A percentile compares a stretch with the other conserved stretches of the same genome.
These are phyloP conservation scores for Heteromurus nitidus DNA, from an alignment of 2,888 invertebrate genomes.

Conservation along the genomic window DNA sequence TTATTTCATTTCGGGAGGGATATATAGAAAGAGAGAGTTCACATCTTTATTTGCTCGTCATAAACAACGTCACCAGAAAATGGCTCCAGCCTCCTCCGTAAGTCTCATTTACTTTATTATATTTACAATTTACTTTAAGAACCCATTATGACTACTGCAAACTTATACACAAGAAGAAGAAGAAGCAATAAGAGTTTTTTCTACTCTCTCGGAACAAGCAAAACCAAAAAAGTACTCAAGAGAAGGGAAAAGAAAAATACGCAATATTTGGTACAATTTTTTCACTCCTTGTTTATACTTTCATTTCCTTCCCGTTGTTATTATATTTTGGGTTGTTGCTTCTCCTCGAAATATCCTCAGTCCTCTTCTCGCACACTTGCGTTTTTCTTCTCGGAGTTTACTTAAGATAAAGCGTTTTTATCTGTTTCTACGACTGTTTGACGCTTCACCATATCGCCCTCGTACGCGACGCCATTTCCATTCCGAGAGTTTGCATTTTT, in stretches of 20 bases:
- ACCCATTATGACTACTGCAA: background rate
- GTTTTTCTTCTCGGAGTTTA: background rate
- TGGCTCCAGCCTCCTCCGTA: constrained; percentile 55
- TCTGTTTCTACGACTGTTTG: background rate
- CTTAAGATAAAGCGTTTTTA: too few relatives aligned
- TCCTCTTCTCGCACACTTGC: background rate
- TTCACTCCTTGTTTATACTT: constrained; percentile 1
- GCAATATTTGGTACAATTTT: background rate
- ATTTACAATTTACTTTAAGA: background rate
- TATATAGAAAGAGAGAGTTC: background rate
- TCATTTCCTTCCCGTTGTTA: constrained; percentile 20
- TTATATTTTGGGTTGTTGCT: background rate
- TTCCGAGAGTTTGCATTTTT: constrained; percentile 14
- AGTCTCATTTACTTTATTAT: constrained; percentile 34
- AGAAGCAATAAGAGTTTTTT: background rate
- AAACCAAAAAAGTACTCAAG: background rate
- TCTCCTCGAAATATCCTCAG: too few relatives aligned
- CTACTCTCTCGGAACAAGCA: background rate
- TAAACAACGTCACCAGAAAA: constrained; percentile 26
- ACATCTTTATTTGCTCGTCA: constrained; percentile 8
- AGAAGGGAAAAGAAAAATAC: constrained; percentile 6
- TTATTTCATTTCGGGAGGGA: background rate
- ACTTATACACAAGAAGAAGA: background rate
- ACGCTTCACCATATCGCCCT: background rate
- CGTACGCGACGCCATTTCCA: too few relatives aligned